A percentile compares a stretch with the other conserved stretches of the same genome.
Conservation (phyloP, 2,888 invertebrate genomes). For the Watsonalla cultraria region DNA sequence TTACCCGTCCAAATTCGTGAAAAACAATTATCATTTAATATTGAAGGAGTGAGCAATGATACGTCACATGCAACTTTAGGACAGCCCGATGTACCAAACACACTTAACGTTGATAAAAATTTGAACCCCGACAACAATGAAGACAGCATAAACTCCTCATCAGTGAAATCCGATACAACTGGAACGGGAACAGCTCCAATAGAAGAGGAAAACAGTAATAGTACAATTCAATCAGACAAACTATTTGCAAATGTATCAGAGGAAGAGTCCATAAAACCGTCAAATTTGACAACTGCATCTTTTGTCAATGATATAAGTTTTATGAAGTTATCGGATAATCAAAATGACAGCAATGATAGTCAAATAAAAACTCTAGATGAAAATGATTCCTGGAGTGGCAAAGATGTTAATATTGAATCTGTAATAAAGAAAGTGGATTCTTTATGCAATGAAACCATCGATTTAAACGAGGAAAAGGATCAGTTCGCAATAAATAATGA, state of each 20-base stretch:
- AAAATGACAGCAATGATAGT: constrained; percentile 23
- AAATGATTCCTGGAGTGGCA: constrained; percentile 87
- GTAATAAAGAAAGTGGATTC: constrained; percentile 89
- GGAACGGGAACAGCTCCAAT: not conserved
- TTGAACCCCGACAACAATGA: not conserved
- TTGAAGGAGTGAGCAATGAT: not conserved
- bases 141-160: not conserved
- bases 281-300: constrained; percentile 4
- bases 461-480: constrained; percentile 31
- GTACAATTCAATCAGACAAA: constrained; percentile 4
- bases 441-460: constrained; percentile 71
- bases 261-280: constrained; percentile 6
- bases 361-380: constrained; percentile 80
- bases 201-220: constrained; percentile 4
- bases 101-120: not conserved
- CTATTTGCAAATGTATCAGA: constrained; percentile 8
- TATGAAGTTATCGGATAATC: constrained; percentile 9
- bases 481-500: constrained; percentile 18
- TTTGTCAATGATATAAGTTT: constrained; percentile 8
- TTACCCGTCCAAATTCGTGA: constrained; percentile 32
- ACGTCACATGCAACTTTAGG: not conserved
- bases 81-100: not conserved
- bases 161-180: not conserved
- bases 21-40: constrained; percentile 5
- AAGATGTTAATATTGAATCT: constrained; percentile 88